Conservation (phyloP, 2,888 invertebrate species). For the Epirrita christyi region DNA sequence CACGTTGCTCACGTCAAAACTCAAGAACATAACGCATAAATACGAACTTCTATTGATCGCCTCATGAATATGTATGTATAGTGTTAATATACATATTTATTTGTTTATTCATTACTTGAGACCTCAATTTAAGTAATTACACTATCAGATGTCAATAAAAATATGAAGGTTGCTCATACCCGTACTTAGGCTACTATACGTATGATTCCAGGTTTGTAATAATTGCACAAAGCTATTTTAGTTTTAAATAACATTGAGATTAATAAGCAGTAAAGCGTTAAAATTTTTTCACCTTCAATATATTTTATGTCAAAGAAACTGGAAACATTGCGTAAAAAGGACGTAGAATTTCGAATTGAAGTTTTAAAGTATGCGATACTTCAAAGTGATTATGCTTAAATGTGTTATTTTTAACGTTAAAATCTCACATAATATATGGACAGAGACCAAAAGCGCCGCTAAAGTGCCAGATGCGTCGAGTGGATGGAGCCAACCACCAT, state of each 20-base stretch:
- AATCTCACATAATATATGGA: constrained; percentile 62
- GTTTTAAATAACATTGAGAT: not conserved
- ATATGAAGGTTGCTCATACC: constrained; percentile 45
- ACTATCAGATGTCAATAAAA: constrained; percentile 48
- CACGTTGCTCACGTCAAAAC: constrained; percentile 67
- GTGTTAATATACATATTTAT: constrained; percentile 43
- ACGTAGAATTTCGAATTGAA: not conserved
- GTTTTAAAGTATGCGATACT: not conserved
- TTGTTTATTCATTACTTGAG: constrained; percentile 60
- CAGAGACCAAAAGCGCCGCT: constrained; percentile 76
- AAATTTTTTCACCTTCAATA: not conserved
- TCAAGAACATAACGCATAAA: constrained; percentile 62
- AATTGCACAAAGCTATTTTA: not conserved
- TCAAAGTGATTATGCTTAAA: not conserved
- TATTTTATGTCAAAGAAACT: not conserved
- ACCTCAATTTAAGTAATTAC: constrained; percentile 60
- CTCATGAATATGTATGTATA: constrained; percentile 65
- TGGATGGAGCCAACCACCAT: constrained; percentile 50
- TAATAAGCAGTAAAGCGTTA: not conserved
- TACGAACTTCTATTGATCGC: constrained; percentile 55
- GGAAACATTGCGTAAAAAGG: not conserved
- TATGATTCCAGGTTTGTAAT: constrained; percentile 4
- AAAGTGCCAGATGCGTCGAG: constrained; percentile 71
- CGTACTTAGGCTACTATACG: constrained; percentile 17
- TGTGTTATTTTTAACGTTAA: constrained; percentile 32